Percentiles rank a stretch among this genome's conserved stretches.
phyloP scores from a whole-genome alignment of 2,888 invertebrate genomes.

The Punctoribates punctum region DNA sequence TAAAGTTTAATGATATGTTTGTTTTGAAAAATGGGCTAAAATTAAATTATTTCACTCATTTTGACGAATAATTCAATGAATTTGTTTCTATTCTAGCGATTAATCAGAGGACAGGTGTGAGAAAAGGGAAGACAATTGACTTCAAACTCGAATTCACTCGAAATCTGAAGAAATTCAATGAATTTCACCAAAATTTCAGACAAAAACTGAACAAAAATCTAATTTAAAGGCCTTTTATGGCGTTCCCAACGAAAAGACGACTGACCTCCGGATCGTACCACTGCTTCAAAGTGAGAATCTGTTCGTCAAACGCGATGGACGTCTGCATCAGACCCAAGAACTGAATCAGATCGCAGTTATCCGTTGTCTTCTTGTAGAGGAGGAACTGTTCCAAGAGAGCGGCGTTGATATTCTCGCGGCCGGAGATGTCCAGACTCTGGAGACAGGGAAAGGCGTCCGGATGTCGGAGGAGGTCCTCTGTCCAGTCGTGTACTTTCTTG shows the following conservation, averaged over 20 bases:
- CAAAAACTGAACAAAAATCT: too few species aligned
- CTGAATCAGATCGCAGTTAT: conserved; percentile 52
- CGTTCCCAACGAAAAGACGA: background rate
- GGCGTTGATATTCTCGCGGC: conserved; percentile 58
- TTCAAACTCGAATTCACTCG: too few species aligned
- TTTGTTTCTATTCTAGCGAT: too few species aligned
- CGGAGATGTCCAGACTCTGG: conserved; percentile 64
- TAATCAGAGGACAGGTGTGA: too few species aligned
- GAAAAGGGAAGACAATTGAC: too few species aligned
- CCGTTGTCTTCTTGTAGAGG: conserved; percentile 53
- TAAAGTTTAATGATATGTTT: too few species aligned
- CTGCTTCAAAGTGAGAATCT: conserved; percentile 53
- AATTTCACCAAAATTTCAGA: too few species aligned
- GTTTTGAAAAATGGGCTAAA: too few species aligned
- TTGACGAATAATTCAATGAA: too few species aligned
- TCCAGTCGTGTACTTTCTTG: conserved; percentile 52
- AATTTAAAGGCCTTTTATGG: too few species aligned
- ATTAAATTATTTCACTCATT: too few species aligned
- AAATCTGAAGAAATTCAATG: too few species aligned
- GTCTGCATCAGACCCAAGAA: conserved; percentile 62
- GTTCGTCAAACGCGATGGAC: conserved; percentile 59
- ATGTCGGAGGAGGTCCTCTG: conserved; percentile 52
- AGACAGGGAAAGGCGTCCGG: conserved; percentile 58
- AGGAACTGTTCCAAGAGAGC: conserved; percentile 55
- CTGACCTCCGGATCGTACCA: background rate